These are phyloP conservation scores for Magallana angulata DNA, from an alignment of 1,140 invertebrate species.

Conservation along the genomic window DNA sequence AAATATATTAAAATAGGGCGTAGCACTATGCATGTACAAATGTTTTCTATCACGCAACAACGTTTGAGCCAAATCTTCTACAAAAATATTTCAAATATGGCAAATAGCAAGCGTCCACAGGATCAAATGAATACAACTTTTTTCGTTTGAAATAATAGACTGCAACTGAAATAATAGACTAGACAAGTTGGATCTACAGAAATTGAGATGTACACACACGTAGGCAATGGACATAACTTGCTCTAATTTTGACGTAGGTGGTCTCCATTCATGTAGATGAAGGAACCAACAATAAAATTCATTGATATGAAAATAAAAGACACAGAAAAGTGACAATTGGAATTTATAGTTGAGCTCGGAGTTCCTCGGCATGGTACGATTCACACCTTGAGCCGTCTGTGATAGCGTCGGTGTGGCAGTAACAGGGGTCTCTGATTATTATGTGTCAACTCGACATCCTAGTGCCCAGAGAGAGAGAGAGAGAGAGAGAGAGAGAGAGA, in stretches of 20 bases:
- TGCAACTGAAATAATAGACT: too few species aligned
- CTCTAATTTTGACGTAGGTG: neutral
- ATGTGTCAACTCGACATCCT: neutral
- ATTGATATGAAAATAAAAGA: neutral
- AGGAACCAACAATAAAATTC: neutral
- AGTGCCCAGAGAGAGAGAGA: too few species aligned
- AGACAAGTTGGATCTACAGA: too few species aligned
- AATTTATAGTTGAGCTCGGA: neutral
- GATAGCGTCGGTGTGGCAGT: neutral
- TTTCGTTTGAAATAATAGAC: too few species aligned
- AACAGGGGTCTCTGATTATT: neutral
- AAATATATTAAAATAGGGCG: neutral
- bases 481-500: too few species aligned
- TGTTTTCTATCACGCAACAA: constrained; percentile 1
- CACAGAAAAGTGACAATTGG: neutral
- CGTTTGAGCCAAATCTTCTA: neutral
- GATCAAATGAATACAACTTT: too few species aligned
- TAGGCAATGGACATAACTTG: too few species aligned
- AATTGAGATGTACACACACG: too few species aligned
- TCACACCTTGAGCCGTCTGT: neutral
- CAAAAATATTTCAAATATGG: neutral
- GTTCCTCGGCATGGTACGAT: neutral
- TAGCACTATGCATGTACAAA: neutral
- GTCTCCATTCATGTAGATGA: neutral
- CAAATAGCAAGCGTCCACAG: too few species aligned